Conservation (phyloP, 2,888 invertebrate genomes). For the Pyrrhosoma nymphula region DNA sequence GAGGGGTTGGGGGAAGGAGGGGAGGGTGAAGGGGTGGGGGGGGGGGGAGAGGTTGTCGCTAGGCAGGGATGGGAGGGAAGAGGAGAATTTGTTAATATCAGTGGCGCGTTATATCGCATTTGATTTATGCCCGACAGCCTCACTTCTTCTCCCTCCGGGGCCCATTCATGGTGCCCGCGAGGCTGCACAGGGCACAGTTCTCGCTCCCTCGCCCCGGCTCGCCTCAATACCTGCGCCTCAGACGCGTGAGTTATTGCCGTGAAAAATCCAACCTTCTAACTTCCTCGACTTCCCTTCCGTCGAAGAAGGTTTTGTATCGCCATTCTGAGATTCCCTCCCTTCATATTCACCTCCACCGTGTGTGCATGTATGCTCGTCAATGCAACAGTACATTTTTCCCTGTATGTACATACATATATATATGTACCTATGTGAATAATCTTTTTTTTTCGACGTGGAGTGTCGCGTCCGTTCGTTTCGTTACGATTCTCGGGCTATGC, state of each 20-base stretch:
- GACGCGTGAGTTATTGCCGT: constrained; percentile 46
- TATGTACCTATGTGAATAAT: background rate
- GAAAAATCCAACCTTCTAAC: constrained; percentile 44
- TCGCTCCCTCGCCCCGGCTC: background rate
- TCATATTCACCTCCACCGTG: background rate
- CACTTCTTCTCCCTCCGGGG: background rate
- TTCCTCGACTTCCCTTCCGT: background rate
- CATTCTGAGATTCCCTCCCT: constrained; percentile 10
- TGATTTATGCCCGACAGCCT: constrained; percentile 58
- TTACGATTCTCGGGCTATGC: background rate
- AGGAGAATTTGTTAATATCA: constrained; percentile 46
- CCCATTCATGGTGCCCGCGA: background rate
- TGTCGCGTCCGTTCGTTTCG: background rate
- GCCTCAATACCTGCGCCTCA: background rate
- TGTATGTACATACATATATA: background rate
- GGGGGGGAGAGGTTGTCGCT: too few species aligned
- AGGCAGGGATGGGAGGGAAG: too few species aligned
- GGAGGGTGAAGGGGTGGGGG: too few species aligned
- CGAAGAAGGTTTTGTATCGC: constrained; percentile 41
- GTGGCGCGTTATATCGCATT: constrained; percentile 55
- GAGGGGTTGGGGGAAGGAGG: background rate
- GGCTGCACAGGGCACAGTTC: background rate
- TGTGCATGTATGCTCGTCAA: background rate
- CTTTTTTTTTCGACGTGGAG: background rate
- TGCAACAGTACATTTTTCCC: background rate